phyloP scores from a whole-genome alignment of 2,113 vertebrate genomes.

The Oncorhynchus clarkii region DNA sequence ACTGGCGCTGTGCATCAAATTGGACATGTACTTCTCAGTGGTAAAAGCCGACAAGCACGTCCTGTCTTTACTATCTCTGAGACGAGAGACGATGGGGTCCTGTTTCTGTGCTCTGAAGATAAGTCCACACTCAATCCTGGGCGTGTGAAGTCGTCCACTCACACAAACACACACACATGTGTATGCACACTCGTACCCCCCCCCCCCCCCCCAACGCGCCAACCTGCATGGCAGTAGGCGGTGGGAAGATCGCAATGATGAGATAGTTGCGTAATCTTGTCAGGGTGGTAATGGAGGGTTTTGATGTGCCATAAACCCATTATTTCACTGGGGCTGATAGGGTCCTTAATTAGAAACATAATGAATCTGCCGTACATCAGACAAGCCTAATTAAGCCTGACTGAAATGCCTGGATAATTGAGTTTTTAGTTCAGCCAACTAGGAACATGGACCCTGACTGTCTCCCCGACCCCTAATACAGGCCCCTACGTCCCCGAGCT shows the following conservation, averaged over 20 bases:
- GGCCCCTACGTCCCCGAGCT: conserved; percentile 23
- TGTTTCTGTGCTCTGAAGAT: conserved; percentile 36
- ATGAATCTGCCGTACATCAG: conserved; percentile 74
- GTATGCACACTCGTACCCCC: background rate
- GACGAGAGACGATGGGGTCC: conserved; percentile 31
- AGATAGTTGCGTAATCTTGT: conserved; percentile 59
- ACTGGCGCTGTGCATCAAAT: background rate
- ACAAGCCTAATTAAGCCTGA: conserved; percentile 75
- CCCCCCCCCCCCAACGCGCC: background rate
- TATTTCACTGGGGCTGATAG: conserved; percentile 70
- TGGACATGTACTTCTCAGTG: background rate
- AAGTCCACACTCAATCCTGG: conserved; percentile 31
- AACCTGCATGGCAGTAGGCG: background rate
- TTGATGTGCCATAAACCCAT: conserved; percentile 54
- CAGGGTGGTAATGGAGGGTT: conserved; percentile 13
- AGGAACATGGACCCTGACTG: conserved; percentile 51
- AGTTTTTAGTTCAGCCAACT: conserved; percentile 61
- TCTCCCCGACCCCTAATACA: conserved; percentile 33
- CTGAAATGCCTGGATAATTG: conserved; percentile 67
- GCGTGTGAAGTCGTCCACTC: no score
- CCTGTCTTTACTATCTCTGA: background rate
- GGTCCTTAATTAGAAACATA: conserved; percentile 78
- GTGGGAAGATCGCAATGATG: conserved; percentile 52
- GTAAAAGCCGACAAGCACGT: background rate
- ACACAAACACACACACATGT: background rate